Base-by-base conservation (phyloP, 2,113 vertebrate genomes). In the Probosciger aterrimus region DNA sequence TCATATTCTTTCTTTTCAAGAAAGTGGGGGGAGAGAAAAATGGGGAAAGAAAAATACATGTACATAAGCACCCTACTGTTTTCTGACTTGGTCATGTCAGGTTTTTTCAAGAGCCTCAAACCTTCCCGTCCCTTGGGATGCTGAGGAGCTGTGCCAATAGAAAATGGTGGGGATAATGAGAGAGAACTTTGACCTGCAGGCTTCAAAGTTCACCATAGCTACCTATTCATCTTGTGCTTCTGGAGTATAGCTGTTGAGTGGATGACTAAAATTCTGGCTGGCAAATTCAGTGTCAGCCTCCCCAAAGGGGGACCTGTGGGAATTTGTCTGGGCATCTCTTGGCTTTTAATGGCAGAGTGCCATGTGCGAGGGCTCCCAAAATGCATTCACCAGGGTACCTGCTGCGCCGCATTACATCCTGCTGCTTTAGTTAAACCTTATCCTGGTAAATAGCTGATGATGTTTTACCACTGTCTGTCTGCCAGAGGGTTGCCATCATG, bases 121-220 rank as follows among this genome's bases (percentile, higher is more conserved):
- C 95, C 92, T 82, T 80, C 83, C 24, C 12, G 0, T 95, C 87
- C 82, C 88, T 96, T 86, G 87, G 46, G 76, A 95, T 68, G 95
- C 97, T 39, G 46, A 64, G 93, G 97, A 97, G 95, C 87, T 95
- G 44, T 4, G 35, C 50, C 33, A 11, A 97, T 96, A 86, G 97
- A 96, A 97, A 97, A 94, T 50, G 82, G 92, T 89, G 97, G 93
- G 94, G 92, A 96, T 97, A 97, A 98, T 98, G 98, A 98, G 97
- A 97, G 97, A 96, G 97, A 95, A 88, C 97, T 88, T 53, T 77
- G 95, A 96, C 97, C 97, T 12, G 7, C 39, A 92, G 96, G 97
- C 97, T 83, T 88, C 91, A 80, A 94, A 88, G 95, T 95, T 78
- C 96, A 96, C 86, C 69, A 9, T 37, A 20, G 37, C 94, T 84